Evolutionary conservation across 2,797 vertebrate species (phyloP), one percentile per base, ranked within the genome.

Genomic region (Sebastes vulpes): DNA sequence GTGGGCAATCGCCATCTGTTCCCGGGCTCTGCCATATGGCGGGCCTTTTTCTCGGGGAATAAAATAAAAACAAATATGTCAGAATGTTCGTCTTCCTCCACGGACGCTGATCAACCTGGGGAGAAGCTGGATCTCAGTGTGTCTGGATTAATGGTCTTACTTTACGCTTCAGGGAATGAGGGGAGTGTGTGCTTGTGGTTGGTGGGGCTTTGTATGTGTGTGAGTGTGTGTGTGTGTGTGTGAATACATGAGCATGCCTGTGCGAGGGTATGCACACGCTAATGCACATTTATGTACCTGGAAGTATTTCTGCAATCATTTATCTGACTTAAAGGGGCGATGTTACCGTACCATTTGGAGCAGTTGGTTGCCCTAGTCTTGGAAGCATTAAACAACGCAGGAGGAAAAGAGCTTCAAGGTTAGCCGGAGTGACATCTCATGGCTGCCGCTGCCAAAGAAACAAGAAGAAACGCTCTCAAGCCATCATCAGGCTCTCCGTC

Each of bases 21-120:
- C 94, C 92, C 93, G 81, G 94, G 92, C 86, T 90, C 95, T 91
- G 95, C 95, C 97, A 97, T 97, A 97, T 97, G 97, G 96, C 90
- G 78, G 93, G 93, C 92, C 95, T 97, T 97, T 97, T 96, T 96
- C 94, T 92, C 82, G 78, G 95, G 94, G 95, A 96, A 96, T 93
- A 95, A 96, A 96, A 96, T 96, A 96, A 96, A 96, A 97, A 97
- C 95, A 96, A 97, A 97, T 96, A 97, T 97, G 95, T 97, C 96
- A 97, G 93, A 97, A 96, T 96, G 93, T 91, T 94, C 93, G 88
- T 95, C 94, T 95, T 96, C 95, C 96, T 95, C 92, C 94, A 95
- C 81, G 96, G 95, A 95, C 93, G 89, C 94, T 96, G 95, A 96
- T 96, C 96, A 96, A 96, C 94, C 92, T 90, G 86, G 95, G 94